These are phyloP conservation scores for Paratilapia polleni DNA, from an alignment of 2,113 vertebrate genomes.

Conservation along the genomic window DNA sequence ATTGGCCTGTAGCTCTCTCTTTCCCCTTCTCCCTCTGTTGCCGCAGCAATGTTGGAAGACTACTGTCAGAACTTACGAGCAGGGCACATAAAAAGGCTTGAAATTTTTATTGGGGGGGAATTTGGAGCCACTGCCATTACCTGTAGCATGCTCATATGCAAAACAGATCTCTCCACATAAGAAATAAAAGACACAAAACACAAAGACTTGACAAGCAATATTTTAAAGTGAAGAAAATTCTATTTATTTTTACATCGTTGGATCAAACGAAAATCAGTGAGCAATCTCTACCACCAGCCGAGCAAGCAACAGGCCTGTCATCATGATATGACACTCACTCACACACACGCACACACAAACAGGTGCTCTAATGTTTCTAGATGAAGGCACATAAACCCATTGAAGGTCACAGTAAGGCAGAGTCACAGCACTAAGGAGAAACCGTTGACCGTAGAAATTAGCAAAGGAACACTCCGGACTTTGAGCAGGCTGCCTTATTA, in stretches of 20 bases:
- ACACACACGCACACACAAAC: conserved; percentile 26
- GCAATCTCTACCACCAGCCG: conserved; percentile 65
- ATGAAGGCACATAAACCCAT: conserved; percentile 85
- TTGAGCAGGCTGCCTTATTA: conserved; percentile 35
- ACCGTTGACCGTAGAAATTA: conserved; percentile 63
- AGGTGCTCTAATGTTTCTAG: conserved; percentile 75
- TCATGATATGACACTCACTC: conserved; percentile 63
- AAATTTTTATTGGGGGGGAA: not conserved
- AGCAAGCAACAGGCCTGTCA: conserved; percentile 70
- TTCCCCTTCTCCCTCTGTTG: not conserved
- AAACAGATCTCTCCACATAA: not conserved
- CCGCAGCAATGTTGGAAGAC: not conserved
- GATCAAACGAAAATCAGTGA: conserved; percentile 71
- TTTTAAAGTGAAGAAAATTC: conserved; percentile 67
- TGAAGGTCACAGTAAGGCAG: conserved; percentile 84
- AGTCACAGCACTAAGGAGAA: conserved; percentile 79
- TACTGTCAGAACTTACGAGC: not conserved
- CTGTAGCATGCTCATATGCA: not conserved
- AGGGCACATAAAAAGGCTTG: not conserved
- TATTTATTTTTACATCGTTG: conserved; percentile 78
- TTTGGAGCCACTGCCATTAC: not conserved
- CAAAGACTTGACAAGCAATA: conserved; percentile 3
- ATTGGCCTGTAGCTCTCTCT: not conserved
- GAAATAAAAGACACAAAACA: not conserved
- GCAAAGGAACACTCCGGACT: conserved; percentile 57